These are phyloP conservation scores for Cottus gobio DNA, from an alignment of 2,113 vertebrate genomes.

Conservation along the genomic window DNA sequence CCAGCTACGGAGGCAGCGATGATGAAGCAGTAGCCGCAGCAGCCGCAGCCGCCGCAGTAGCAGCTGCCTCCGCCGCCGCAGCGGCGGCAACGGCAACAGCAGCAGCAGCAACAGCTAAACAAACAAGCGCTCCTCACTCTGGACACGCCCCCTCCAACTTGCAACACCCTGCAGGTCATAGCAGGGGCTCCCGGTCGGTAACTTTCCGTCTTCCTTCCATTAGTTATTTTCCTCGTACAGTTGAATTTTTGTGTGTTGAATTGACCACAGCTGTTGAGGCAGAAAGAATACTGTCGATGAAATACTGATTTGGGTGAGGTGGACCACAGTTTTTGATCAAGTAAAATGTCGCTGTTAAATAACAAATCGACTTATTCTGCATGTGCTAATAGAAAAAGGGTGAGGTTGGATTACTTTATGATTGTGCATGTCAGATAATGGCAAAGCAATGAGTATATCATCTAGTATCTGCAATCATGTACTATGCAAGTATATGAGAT, in stretches of 20 bases:
- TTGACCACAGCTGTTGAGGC: slow-evolving; percentile 55
- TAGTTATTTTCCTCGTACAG: slow-evolving; percentile 73
- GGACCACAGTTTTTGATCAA: slow-evolving; percentile 13
- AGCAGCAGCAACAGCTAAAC: slow-evolving; percentile 51
- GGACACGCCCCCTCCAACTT: slow-evolving; percentile 81
- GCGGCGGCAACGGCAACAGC: slow-evolving; percentile 39
- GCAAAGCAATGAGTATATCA: background rate
- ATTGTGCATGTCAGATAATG: slow-evolving; percentile 28
- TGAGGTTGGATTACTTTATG: slow-evolving; percentile 1
- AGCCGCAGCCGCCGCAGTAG: slow-evolving; percentile 40
- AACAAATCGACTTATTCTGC: slow-evolving; percentile 21
- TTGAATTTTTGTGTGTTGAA: slow-evolving; percentile 59
- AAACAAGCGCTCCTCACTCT: slow-evolving; percentile 70
- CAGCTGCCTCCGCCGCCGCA: background rate
- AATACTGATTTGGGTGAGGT: slow-evolving; percentile 49
- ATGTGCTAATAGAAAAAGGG: slow-evolving; percentile 16
- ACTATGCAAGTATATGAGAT: background rate
- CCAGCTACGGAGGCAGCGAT: slow-evolving; percentile 95
- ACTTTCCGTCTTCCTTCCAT: slow-evolving; percentile 85
- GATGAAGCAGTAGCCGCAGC: slow-evolving; percentile 82
- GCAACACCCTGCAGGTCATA: slow-evolving; percentile 91
- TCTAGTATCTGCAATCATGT: background rate
- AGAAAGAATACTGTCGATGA: slow-evolving; percentile 42
- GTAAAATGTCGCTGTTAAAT: background rate
- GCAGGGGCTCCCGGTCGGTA: slow-evolving; percentile 97